Base-by-base conservation (phyloP, 37 sponge, comb jelly and placozoan species). In the Crambe crambe region DNA sequence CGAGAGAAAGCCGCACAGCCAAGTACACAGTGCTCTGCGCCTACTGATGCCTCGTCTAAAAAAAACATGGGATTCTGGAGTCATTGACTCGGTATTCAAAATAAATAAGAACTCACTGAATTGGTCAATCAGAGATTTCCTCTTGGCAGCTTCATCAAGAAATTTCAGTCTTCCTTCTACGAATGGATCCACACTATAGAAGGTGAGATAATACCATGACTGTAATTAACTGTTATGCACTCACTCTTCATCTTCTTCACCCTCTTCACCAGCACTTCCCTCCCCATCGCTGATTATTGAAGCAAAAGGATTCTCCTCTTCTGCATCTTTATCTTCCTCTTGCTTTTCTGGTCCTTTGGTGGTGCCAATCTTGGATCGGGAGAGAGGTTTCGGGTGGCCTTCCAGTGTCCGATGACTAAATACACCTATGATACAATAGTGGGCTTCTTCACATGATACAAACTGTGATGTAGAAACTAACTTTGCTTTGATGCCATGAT, bases 1-100 rank as follows among this genome's bases (percentile, higher is more conserved):
- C 78, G 78, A 58, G 57, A 41, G 43, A 82, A 72, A 12, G 83
- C 42, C 4, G 63, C 73, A 83, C 88, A 87, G 26, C 68, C 87
- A 17, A 74, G 66, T 2, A 87, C 54, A 66, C 67, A 37, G 34
- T 87, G 74, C 71, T 80, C 87, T 29, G 74, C 37, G 10, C 87
- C 87, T 25, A 80, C 73, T 59, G 79, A 85, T 21, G 51, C 79
- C 5, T 38, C 34, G 36, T 37, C 86, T 85, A 27, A 22, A 60
- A 36, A 47, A 34, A n/a, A n/a, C n/a, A n/a, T n/a, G n/a, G n/a
- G n/a, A n/a, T n/a, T n/a, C n/a, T n/a, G n/a, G n/a, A n/a, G n/a
- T n/a, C n/a, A n/a, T n/a, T n/a, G 20, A 43, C 56, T 65, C 30
- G 2, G 22, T 18, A 35, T 58, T 3, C 26, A 10, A 31, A 2